These are phyloP conservation scores for Protosalanx chinensis DNA, from an alignment of 2,797 vertebrate species.

Conservation along the genomic window DNA sequence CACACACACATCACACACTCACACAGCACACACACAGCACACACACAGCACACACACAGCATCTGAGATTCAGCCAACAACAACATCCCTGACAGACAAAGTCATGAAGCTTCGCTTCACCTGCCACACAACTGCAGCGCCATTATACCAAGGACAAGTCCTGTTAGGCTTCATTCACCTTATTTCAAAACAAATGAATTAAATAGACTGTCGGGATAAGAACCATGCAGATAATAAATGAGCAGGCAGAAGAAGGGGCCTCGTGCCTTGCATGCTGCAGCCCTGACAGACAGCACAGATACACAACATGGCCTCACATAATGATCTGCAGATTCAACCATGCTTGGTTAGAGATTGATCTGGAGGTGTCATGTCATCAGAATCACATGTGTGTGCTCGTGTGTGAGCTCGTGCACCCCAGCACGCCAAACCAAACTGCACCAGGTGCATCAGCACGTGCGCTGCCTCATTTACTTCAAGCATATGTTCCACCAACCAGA, in stretches of 20 bases:
- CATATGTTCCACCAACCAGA: slow-evolving; percentile 7
- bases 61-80: slow-evolving; percentile 99
- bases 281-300: slow-evolving; percentile 1
- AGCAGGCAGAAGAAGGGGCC: slow-evolving; percentile 52
- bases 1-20: too few relatives aligned
- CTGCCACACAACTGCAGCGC: slow-evolving; percentile 93
- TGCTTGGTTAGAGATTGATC: slow-evolving; percentile 79
- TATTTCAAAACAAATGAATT: slow-evolving; percentile 91
- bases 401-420: slow-evolving; percentile 66
- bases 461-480: slow-evolving; percentile 51
- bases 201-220: slow-evolving; percentile 75
- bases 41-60: slow-evolving; percentile 74
- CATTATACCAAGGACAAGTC: slow-evolving; percentile 97
- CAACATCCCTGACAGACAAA: slow-evolving; percentile 98
- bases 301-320: neutral
- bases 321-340: slow-evolving; percentile 64
- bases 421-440: slow-evolving; percentile 67
- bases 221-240: slow-evolving; percentile 80
- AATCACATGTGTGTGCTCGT: slow-evolving; percentile 77
- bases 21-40: too few relatives aligned
- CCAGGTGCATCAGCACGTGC: slow-evolving; percentile 65
- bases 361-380: slow-evolving; percentile 76
- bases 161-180: slow-evolving; percentile 95
- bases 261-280: slow-evolving; percentile 41
- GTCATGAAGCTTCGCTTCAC: slow-evolving; percentile 85